Percentiles rank a stretch among this genome's conserved stretches.
These are phyloP conservation scores for Sepiola atlantica DNA, from an alignment of 2,888 invertebrate genomes.

Conservation along the genomic window DNA sequence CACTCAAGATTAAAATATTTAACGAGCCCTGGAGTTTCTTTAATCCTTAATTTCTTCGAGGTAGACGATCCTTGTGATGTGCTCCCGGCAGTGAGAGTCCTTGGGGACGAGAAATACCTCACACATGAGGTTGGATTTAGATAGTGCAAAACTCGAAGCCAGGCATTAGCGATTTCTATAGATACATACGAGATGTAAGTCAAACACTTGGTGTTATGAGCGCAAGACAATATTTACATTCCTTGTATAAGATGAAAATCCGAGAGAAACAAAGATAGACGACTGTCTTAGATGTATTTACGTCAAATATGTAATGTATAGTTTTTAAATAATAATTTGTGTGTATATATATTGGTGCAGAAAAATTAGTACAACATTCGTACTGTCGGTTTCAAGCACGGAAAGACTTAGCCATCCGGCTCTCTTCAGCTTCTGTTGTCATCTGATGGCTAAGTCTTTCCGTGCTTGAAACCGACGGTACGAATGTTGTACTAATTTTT, in stretches of 20 bases:
- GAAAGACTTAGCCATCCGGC: no score
- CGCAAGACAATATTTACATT: not conserved
- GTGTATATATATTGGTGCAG: no score
- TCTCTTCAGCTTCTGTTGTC: no score
- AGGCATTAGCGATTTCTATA: not conserved
- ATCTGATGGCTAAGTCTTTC: no score
- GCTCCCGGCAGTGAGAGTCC: not conserved
- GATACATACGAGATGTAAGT: not conserved
- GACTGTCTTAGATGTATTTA: no score
- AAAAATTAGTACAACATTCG: no score
- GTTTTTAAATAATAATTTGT: no score
- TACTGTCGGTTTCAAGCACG: no score
- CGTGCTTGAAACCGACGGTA: no score
- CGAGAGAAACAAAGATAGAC: not conserved
- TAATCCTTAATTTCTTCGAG: not conserved
- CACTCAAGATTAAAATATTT: not conserved
- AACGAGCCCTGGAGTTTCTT: not conserved
- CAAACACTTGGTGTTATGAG: not conserved
- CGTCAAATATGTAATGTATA: no score
- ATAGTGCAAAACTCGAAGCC: not conserved
- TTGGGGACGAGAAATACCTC: not conserved
- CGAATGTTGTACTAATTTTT: no score
- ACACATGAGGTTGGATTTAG: not conserved
- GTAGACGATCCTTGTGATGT: not conserved
- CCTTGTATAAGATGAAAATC: not conserved